Evolutionary conservation across 2,888 invertebrate species (phyloP), one percentile per base, ranked within the genome.

Genomic region (Rhopalosiphum nymphaeae): DNA sequence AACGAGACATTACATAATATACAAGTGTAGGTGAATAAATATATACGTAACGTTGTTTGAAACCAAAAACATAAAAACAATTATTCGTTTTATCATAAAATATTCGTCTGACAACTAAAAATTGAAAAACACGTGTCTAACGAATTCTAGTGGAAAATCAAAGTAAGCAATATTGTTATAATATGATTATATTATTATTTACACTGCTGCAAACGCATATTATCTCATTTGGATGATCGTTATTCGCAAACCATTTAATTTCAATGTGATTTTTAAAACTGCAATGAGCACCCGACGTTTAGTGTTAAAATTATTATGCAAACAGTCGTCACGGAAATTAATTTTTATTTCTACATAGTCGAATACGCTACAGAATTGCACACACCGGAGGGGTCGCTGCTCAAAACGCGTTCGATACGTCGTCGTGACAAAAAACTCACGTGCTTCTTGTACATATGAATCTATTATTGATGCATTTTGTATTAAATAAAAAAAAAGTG

Each of bases 321-420:
- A 57, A 84, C 56, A 89, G 25, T 46, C 93, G 85, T 93, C 57
- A 93, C 90, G 93, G 93, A 5, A 84, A 85, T 93, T 90, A 85
- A 90, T 85, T 90, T 93, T 93, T 84, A 90, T 89, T 46, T 46
- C 29, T 21, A 53, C 36, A 56, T 56, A n/a, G 56, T 11, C 21
- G 56, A 88, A 53, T 53, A 53, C n/a, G n/a, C 89, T 46, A 7
- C 13, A 29, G 1, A 42, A 57, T 29, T 13, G 26, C 29, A 9
- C 36, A 21, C 21, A 3, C 36, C 78, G 7, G 78, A 36, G 36
- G 78, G 21, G 78, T 78, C 36, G 67, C 16, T 16, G n/a, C 21
- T 21, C 1, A 21, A 78, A 36, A 9, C 0, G 78, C 9, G 21
- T 78, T 78, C 36, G 9, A 42, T 42, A 25, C 21, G 29, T 78